Percentiles rank a stretch among this genome's conserved stretches.
phyloP scores from a whole-genome alignment of 2,797 vertebrate genomes.

The Sebastes iracundus region DNA sequence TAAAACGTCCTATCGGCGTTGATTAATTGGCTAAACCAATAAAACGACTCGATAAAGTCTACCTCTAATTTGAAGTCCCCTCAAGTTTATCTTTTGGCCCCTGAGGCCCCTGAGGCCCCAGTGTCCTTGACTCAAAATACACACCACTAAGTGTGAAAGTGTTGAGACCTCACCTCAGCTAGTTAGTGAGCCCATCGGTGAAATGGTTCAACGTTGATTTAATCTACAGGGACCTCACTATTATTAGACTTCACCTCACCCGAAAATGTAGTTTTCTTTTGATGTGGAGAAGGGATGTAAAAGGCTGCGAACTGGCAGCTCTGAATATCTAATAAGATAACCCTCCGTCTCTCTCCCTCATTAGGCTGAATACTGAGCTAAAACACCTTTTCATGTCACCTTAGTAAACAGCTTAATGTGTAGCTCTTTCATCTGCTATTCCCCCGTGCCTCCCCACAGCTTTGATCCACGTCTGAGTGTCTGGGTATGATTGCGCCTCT shows the following conservation, averaged over 20 bases:
- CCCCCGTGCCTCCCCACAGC: conserved; percentile 77
- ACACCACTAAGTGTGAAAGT: neutral
- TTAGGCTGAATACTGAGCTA: conserved; percentile 86
- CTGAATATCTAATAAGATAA: conserved; percentile 85
- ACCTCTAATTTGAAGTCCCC: neutral
- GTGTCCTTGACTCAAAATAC: neutral
- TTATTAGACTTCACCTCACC: conserved; percentile 71
- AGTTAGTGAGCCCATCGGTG: conserved; percentile 11
- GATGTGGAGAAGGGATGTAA: conserved; percentile 80
- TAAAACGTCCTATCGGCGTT: too few species aligned
- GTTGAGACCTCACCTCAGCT: conserved; percentile 1
- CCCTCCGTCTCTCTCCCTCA: conserved; percentile 79
- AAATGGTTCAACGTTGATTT: conserved; percentile 52
- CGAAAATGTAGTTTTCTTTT: conserved; percentile 80
- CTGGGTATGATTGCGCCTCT: conserved; percentile 85
- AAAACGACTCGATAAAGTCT: too few species aligned
- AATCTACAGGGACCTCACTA: conserved; percentile 43
- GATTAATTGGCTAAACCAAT: too few species aligned
- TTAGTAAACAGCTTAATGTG: conserved; percentile 87
- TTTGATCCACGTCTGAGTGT: conserved; percentile 84
- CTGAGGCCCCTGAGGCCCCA: neutral
- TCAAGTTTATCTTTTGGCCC: neutral
- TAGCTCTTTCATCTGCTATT: conserved; percentile 88
- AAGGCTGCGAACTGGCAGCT: conserved; percentile 78
- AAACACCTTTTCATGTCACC: conserved; percentile 89